These are phyloP conservation scores for Peromyscus melanophrys DNA, from an alignment of 2,797 vertebrate species.

Conservation along the genomic window DNA sequence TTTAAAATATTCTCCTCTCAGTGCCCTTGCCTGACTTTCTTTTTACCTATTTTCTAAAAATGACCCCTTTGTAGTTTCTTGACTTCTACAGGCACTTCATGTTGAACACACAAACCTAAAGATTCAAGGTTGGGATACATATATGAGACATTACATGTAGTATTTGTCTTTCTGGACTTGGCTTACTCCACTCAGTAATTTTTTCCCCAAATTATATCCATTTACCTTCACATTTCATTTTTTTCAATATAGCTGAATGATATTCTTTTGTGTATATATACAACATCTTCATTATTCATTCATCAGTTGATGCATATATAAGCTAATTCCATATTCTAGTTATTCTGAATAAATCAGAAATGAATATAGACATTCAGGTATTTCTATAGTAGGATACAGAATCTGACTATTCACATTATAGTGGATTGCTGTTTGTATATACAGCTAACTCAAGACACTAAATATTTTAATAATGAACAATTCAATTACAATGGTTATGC, in stretches of 20 bases:
- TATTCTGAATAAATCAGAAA: not conserved
- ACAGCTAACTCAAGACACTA: not conserved
- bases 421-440: not conserved
- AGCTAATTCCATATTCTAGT: not conserved
- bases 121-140: not conserved
- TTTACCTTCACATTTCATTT: not conserved
- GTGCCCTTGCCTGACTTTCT: not conserved
- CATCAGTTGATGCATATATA: not conserved
- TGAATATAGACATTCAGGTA: not conserved
- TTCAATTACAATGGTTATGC: not conserved
- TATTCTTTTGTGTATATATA: not conserved
- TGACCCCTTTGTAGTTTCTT: not conserved
- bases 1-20: not conserved
- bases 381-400: not conserved
- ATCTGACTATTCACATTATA: not conserved
- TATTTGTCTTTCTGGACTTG: not conserved
- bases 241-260: not conserved
- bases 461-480: not conserved
- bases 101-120: not conserved
- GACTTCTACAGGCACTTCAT: not conserved
- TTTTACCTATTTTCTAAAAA: too few relatives aligned
- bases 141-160: not conserved
- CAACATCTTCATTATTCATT: not conserved
- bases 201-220: too few relatives aligned
- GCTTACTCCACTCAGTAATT: not conserved